Base-by-base conservation (phyloP, 2,113 vertebrate genomes). In the Orycteropus afer region DNA sequence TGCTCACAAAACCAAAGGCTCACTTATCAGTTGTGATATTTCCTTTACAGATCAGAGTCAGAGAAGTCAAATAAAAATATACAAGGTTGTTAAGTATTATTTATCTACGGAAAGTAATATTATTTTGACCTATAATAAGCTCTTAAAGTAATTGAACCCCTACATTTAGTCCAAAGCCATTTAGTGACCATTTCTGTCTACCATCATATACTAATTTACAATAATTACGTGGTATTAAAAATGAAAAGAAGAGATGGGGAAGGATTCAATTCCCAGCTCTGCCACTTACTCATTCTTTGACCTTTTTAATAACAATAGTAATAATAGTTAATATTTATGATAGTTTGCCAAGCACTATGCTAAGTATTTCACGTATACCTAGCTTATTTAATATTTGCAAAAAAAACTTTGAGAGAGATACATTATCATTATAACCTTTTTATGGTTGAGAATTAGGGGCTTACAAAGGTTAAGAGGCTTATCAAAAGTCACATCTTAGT, bases 221-320 rank as follows among this genome's bases (percentile, higher is more conserved):
- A 18, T 94, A 94, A 95, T 97, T 92, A 92, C n/a, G 71, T 53
- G 22, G 25, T 95, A 80, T 86, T 95, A 93, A 89, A 92, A 90
- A 79, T 90, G 71, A 93, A 93, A 76, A 71, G 73, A 80, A 86
- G 88, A 90, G 77, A 71, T 12, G 88, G 74, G 79, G 45, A 86
- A 87, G 40, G 86, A 89, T 91, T 55, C 45, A 90, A 2, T 89
- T 78, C 61, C 73, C 69, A 79, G 82, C 55, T 88, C 81, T 90
- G 15, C 57, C 61, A 82, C 34, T 93, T 86, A 90, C 49, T 91
- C 61, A 84, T 91, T 65, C 82, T 92, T 90, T 95, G 93, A 84
- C 82, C 63, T 95, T 80, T 82, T 73, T 92, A 92, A 90, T 92
- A 65, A 82, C 76, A 42, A 63, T 63, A 78, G 37, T 89, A 82